Percentiles rank a stretch among this genome's conserved stretches.
These are phyloP conservation scores for Urocynchramus pylzowi DNA, from an alignment of 2,113 vertebrate species.

Conservation along the genomic window DNA sequence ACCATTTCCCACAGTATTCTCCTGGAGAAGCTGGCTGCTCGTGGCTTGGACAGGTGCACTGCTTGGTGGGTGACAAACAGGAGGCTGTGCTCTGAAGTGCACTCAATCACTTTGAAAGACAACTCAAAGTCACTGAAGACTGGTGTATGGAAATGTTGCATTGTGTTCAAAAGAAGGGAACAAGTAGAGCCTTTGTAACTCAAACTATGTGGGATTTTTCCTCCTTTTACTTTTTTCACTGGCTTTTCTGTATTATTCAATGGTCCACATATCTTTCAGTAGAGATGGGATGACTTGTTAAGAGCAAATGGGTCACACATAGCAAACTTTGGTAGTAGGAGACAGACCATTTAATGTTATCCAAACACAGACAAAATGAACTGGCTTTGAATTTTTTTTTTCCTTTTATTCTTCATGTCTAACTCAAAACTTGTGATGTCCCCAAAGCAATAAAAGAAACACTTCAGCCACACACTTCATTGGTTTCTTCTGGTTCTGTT, in stretches of 20 bases:
- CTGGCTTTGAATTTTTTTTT: neutral
- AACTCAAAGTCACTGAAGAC: neutral
- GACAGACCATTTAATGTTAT: neutral
- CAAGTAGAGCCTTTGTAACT: neutral
- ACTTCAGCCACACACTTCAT: neutral
- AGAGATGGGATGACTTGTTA: neutral
- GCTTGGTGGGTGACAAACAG: fast-evolving
- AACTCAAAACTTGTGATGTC: neutral
- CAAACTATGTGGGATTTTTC: neutral
- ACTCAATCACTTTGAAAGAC: fast-evolving
- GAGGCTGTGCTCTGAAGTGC: fast-evolving
- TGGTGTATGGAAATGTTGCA: neutral
- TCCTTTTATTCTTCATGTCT: neutral
- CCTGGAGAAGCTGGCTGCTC: neutral
- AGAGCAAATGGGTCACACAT: neutral
- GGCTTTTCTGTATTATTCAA: neutral
- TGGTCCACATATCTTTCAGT: neutral
- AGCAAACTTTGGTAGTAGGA: neutral
- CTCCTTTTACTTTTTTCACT: neutral
- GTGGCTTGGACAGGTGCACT: neutral
- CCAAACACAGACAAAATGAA: neutral
- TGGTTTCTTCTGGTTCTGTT: neutral
- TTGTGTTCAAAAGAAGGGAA: neutral
- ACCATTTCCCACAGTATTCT: neutral
- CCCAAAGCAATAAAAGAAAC: neutral